phyloP scores from a whole-genome alignment of 2,888 invertebrate genomes.

The Idaea aversata region DNA sequence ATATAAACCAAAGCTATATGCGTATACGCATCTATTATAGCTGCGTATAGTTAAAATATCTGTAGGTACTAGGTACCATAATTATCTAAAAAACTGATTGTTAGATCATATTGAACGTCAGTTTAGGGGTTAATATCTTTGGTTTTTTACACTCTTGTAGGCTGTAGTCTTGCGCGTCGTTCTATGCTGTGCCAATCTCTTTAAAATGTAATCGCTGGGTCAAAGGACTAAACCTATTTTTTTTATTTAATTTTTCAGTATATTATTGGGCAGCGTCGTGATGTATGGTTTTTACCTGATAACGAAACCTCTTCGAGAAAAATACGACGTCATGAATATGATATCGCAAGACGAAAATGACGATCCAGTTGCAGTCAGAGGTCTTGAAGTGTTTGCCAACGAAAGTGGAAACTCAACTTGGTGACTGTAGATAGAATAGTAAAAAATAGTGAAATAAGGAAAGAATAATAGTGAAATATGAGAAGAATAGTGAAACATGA shows the following conservation, averaged over 20 bases:
- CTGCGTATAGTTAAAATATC: no score
- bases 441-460: background rate
- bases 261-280: conserved; percentile 39
- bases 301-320: conserved; percentile 19
- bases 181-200: no score
- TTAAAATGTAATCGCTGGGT: no score
- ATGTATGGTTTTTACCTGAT: conserved; percentile 41
- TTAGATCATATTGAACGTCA: no score
- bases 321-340: conserved; percentile 11
- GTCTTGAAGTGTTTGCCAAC: conserved; percentile 12
- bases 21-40: no score
- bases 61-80: no score
- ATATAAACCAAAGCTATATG: no score
- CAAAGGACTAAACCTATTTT: no score
- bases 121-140: no score
- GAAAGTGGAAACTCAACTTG: conserved; percentile 22
- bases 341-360: conserved; percentile 9
- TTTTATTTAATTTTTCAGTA: conserved; percentile 34
- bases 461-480: background rate
- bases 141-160: no score
- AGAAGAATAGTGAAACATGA: background rate
- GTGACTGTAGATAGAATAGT: conserved; percentile 3
- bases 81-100: no score
- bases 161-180: no score
- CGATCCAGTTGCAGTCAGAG: background rate